These are phyloP conservation scores for Melipona beecheii DNA, from an alignment of 2,888 invertebrate genomes.

Conservation along the genomic window DNA sequence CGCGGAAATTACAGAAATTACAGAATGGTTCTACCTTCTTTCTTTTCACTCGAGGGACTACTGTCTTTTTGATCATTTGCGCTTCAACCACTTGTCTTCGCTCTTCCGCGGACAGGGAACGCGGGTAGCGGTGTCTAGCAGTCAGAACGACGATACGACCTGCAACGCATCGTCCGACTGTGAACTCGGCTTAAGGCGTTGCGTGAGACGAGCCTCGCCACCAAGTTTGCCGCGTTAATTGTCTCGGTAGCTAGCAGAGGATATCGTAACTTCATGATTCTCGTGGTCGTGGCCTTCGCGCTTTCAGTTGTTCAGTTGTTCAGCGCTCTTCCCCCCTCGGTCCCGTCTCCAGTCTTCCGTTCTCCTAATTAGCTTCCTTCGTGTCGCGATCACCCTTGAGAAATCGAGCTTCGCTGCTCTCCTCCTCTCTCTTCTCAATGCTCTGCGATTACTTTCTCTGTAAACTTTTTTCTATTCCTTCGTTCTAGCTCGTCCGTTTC, in stretches of 20 bases:
- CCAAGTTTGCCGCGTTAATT: constrained; percentile 42
- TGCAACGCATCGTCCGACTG: background rate
- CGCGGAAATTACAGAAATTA: too few relatives aligned
- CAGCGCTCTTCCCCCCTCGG: background rate
- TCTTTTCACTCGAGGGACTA: too few relatives aligned
- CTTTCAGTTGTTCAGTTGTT: constrained; percentile 30
- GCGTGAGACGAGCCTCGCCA: constrained; percentile 22
- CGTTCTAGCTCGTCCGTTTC: constrained; percentile 3
- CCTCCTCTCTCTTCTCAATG: background rate
- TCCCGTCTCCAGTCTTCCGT: background rate
- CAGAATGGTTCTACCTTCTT: too few relatives aligned
- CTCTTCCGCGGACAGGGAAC: background rate
- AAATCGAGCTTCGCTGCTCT: constrained; percentile 2
- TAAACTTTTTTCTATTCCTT: background rate
- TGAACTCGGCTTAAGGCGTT: constrained; percentile 21
- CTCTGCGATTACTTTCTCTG: background rate
- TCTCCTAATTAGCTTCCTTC: constrained; percentile 12
- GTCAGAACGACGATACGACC: constrained; percentile 3
- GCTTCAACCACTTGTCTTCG: too few relatives aligned
- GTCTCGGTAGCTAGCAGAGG: constrained; percentile 15
- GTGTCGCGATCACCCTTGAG: constrained; percentile 32
- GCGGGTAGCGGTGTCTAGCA: constrained; percentile 18
- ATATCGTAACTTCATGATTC: constrained; percentile 36
- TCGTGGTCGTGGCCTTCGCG: constrained; percentile 18
- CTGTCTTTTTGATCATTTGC: too few relatives aligned